Evolutionary conservation across 2,113 vertebrate species (phyloP), one percentile per base, ranked within the genome.

Genomic region (Corythornis vintsioides): DNA sequence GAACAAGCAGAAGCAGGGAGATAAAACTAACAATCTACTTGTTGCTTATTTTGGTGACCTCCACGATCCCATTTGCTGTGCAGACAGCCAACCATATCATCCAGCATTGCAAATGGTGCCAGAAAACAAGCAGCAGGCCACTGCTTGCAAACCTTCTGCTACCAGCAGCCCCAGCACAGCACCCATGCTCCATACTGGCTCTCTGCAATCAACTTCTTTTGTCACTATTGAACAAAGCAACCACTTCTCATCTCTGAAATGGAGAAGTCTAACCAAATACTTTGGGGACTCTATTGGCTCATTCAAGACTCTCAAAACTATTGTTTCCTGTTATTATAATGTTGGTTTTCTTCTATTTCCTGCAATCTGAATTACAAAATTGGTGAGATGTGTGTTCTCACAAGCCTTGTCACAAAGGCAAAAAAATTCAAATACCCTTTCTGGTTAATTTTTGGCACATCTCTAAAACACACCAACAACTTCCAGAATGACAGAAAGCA

Each of bases 401-500:
- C 17, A 69, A 64, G 20, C 42, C 29, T 77, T 11, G 20, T 81
- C 59, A 84, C 13, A 7, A 67, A 74, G 28, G 61, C 67, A 82
- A 53, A 87, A 66, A 10, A 1, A 90, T 83, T 64, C 60, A 84
- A 87, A 33, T 73, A 59, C 24, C 24, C 76, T 70, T 89, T 92
- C 71, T 91, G 78, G 63, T 93, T 75, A 65, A 45, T 88, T 94
- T 95, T 91, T 83, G 76, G 76, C 90, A 76, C 74, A 86, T 90
- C 82, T 74, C 79, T 56, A 75, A 96, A 95, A 69, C 26, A 80
- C 1, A 33, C 56, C 84, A 92, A 35, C 63, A 66, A 95, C 70
- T 88, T 89, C 87, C 90, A 93, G 72, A 95, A 95, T 75, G 94
- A 93, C 95, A 92, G 94, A 95, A 96, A 94, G 57, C 74, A 83